Evolutionary conservation across 2,888 invertebrate species (phyloP).

Genomic region (Papilio protenor): DNA sequence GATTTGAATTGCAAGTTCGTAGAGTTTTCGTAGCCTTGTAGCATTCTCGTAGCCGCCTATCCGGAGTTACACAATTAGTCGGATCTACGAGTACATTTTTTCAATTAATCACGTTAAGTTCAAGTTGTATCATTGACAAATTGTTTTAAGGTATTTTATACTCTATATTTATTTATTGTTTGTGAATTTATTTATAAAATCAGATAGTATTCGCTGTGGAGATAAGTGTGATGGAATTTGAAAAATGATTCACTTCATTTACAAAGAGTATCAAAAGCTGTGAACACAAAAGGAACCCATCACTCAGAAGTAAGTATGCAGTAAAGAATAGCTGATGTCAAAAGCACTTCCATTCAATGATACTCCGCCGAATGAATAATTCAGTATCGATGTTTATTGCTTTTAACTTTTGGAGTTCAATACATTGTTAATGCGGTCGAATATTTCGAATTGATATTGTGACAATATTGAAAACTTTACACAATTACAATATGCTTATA

Average conservation of each 20-base stretch:
- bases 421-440: conserved; percentile 20
- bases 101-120: too few relatives aligned
- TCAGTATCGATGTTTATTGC: conserved; percentile 63
- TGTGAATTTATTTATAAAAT: conserved; percentile 5
- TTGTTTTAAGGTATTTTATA: not conserved
- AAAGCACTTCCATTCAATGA: conserved; percentile 72
- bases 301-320: conserved; percentile 79
- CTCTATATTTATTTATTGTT: not conserved
- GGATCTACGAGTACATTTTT: not conserved
- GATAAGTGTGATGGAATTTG: conserved; percentile 43
- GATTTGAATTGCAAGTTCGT: not conserved
- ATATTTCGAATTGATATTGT: conserved; percentile 11
- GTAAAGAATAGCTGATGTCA: conserved; percentile 77
- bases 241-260: conserved; percentile 54
- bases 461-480: conserved; percentile 4
- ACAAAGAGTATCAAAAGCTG: conserved; percentile 64
- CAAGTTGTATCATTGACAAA: not conserved
- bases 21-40: not conserved
- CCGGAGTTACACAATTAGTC: not conserved
- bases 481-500: not conserved
- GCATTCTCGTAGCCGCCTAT: not conserved
- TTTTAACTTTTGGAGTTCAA: conserved; percentile 49
- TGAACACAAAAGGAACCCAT: conserved; percentile 69
- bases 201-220: conserved; percentile 25
- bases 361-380: conserved; percentile 75